A percentile compares a stretch with the other conserved stretches of the same genome.
These are phyloP conservation scores for Alces alces DNA, from an alignment of 2,113 vertebrate genomes.

Conservation along the genomic window DNA sequence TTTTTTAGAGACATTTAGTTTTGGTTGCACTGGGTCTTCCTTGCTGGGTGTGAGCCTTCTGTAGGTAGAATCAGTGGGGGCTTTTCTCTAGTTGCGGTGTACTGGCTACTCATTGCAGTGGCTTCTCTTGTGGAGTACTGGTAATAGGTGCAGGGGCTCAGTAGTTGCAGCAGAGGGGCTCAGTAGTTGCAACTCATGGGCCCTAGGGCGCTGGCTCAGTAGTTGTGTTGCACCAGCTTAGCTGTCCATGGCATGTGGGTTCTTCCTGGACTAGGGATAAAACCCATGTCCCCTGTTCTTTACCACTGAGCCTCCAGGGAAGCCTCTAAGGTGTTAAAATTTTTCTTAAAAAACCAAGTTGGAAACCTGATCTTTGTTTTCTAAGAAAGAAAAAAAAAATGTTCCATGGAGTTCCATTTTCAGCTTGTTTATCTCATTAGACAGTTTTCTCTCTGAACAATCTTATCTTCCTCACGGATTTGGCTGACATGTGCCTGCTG, in stretches of 20 bases:
- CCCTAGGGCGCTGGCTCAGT: neutral
- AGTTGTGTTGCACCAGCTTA: neutral
- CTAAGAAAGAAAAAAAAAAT: neutral
- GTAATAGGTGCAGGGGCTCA: neutral
- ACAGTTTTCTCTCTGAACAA: neutral
- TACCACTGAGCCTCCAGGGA: neutral
- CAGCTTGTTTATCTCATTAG: neutral
- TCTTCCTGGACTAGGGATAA: neutral
- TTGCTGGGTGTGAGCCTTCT: neutral
- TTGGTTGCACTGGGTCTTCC: neutral
- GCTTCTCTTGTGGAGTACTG: neutral
- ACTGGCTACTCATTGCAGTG: neutral
- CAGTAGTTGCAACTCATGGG: accelerated
- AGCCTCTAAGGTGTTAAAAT: neutral
- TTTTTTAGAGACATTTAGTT: neutral
- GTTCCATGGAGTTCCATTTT: neutral
- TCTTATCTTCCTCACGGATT: neutral
- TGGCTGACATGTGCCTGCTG: neutral
- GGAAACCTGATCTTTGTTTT: neutral
- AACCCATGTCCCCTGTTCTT: neutral
- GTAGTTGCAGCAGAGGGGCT: neutral
- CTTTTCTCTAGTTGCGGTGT: neutral
- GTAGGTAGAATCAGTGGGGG: neutral
- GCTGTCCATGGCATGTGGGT: neutral
- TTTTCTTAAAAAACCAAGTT: neutral